Base-by-base conservation (phyloP, 2,888 invertebrate genomes). In the Choristoneura rosaceana region DNA sequence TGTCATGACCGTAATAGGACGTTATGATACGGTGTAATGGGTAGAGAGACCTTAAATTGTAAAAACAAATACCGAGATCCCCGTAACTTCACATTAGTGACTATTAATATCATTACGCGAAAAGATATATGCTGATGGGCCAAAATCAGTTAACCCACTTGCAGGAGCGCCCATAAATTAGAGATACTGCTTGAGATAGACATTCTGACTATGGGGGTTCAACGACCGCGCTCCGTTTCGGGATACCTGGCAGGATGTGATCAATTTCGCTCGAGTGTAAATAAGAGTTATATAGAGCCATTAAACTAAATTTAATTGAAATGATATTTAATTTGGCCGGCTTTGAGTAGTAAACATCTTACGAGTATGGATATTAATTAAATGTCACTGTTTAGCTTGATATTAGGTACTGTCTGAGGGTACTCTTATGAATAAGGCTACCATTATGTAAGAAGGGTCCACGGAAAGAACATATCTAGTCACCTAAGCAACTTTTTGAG, bases 111-210 rank as follows among this genome's bases (percentile, higher is more conserved):
- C 82, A 81, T 84, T 84, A 77, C 71, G 77, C 71, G 69, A 76
- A 79, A 82, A 85, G 83, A 87, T 85, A 73, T 71, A 85, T 77
- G 79, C 61, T 75, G 82, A 81, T 84, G 82, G 71, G 70, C 78
- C 79, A 78, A 79, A 79, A 79, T 79, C 81, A 82, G 83, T 84
- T 89, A 89, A 87, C 86, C 87, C 83, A 86, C 82, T 88, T 85
- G 82, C 84, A 74, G 79, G 78, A 81, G 79, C 79, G 76, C 75
- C 71, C 78, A 86, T 88, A 84, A 86, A 87, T 86, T 83, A 82
- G 80, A 17, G 43, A 41, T 33, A 47, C 78, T 79, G 64, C 74
- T 70, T 66, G 55, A 62, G 69, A 70, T 61, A 62, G 43, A 65
- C 52, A 45, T 38, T 50, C 64, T 10, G 34, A 55, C 64, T 33